Evolutionary conservation across 2,113 vertebrate species (phyloP), one percentile per base, ranked within the genome.

Genomic region (Eolophus roseicapilla): DNA sequence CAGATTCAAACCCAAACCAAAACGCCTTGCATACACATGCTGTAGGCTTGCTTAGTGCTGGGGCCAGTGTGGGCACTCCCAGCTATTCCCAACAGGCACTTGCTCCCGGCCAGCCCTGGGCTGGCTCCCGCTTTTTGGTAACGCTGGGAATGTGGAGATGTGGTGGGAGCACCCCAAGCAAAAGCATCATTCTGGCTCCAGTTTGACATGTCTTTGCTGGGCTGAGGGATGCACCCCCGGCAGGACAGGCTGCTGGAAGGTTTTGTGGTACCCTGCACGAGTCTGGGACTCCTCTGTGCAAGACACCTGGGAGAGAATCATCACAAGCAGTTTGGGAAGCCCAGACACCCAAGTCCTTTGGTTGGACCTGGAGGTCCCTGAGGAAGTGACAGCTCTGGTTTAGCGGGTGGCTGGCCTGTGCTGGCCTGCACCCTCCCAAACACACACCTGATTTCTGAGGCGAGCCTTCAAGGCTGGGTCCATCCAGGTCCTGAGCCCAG

Each of bases 131-230:
- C 13, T n/a, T 12, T 17, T 3, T 1, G 3, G 55, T 52, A 49
- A 1, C 35, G 55, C 53, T 0, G 0, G 27, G 24, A 28, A 47
- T 11, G 9, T 84, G 60, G 28, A 49, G n/a, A 62, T 9, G 20
- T 23, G 50, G 31, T 43, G 55, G 25, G 13, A 8, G 3, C 33
- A 52, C 11, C 8, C 9, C 7, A 1, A 41, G 28, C n/a, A 57
- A 70, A 85, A 69, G 11, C 35, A 25, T 49, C 14, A 12, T 62
- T 71, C 83, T 76, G 25, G 9, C 10, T 57, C 52, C 2, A 9
- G 10, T 11, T 46, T 39, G 28, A 79, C 21, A 13, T 10, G 27
- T 9, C 29, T 47, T 50, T 63, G 28, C 43, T 28, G 37, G 28
- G 31, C 39, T 53, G 53, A 21, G 4, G 21, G 46, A 57, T 33